Base-by-base conservation (phyloP, 2,113 vertebrate species). In the Cardinalis cardinalis region DNA sequence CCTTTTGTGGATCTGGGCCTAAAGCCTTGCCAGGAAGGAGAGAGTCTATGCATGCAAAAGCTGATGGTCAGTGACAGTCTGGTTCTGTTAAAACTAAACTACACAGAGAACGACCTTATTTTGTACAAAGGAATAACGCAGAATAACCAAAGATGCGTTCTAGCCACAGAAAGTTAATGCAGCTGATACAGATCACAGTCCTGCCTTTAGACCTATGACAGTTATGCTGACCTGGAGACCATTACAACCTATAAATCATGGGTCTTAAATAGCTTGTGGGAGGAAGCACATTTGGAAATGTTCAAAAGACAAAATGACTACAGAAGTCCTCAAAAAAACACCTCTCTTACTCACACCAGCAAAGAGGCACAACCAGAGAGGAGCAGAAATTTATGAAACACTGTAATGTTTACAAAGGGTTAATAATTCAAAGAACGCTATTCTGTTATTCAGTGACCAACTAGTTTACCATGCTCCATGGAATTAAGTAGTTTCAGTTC, bases 1-100 rank as follows among this genome's bases (percentile, higher is more conserved):
- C 94, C 93, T 93, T 93, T 82, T 87, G 92, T 95, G 95, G 53
- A 93, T 93, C 66, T 68, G 77, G 87, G 89, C 88, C 88, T 93
- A 94, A 96, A 92, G 65, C 86, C 34, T 90, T 93, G 74, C 87
- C 88, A 92, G 73, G 46, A 88, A 95, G 63, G 15, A 84, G 70
- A 88, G 84, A 93, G 66, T 32, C 84, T 92, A n/a, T 49, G 93
- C 88, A 94, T 94, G 87, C 92, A 95, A 93, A 96, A 89, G 40
- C 44, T 85, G 81, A 87, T 88, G 95, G 90, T 89, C 95, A 96
- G 89, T 59, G 85, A 78, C 58, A 92, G 86, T 78, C 81, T 90
- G 32, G 63, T 79, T 93, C 88, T 84, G 46, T 76, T 90, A 89
- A 94, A 96, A 93, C 73, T 89, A 69, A 93, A 95, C 69, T 76